phyloP scores from a whole-genome alignment of 2,888 invertebrate species.

The Drosophila neonasuta region DNA sequence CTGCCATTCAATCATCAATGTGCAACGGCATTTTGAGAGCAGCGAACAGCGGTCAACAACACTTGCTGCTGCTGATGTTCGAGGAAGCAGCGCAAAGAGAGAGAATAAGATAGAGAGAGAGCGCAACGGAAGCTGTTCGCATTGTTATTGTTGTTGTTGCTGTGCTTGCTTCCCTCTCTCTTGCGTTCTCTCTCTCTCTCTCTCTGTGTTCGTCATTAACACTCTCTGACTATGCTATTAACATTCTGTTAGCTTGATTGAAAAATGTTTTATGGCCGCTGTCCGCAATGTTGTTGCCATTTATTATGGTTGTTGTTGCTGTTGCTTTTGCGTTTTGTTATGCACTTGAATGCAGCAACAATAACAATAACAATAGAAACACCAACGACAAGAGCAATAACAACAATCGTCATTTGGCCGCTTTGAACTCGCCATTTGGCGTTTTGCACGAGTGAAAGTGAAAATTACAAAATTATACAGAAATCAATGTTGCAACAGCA shows the following conservation, averaged over 20 bases:
- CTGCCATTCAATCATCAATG: slow-evolving; percentile 74
- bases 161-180: slow-evolving; percentile 50
- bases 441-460: slow-evolving; percentile 75
- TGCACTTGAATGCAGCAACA: slow-evolving; percentile 32
- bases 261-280: slow-evolving; percentile 69
- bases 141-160: slow-evolving; percentile 24
- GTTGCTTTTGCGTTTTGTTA: slow-evolving; percentile 18
- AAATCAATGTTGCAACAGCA: slow-evolving; percentile 64
- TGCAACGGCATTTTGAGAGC: slow-evolving; percentile 70
- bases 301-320: slow-evolving; percentile 6
- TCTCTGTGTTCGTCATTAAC: slow-evolving; percentile 34
- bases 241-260: slow-evolving; percentile 76
- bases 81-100: slow-evolving; percentile 54
- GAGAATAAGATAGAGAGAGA: slow-evolving; percentile 17
- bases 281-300: slow-evolving; percentile 3
- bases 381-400: slow-evolving; percentile 14
- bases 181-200: background rate
- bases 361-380: slow-evolving; percentile 17
- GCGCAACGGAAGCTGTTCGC: slow-evolving; percentile 37
- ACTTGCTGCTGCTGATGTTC: slow-evolving; percentile 54
- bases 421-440: slow-evolving; percentile 58
- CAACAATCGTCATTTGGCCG: slow-evolving; percentile 53
- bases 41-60: slow-evolving; percentile 69
- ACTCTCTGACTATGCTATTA: slow-evolving; percentile 57
- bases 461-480: slow-evolving; percentile 78